Percentiles rank a stretch among this genome's conserved stretches.
These are phyloP conservation scores for Oxyscelio sp. DNA, from an alignment of 2,888 invertebrate species.

Conservation along the genomic window DNA sequence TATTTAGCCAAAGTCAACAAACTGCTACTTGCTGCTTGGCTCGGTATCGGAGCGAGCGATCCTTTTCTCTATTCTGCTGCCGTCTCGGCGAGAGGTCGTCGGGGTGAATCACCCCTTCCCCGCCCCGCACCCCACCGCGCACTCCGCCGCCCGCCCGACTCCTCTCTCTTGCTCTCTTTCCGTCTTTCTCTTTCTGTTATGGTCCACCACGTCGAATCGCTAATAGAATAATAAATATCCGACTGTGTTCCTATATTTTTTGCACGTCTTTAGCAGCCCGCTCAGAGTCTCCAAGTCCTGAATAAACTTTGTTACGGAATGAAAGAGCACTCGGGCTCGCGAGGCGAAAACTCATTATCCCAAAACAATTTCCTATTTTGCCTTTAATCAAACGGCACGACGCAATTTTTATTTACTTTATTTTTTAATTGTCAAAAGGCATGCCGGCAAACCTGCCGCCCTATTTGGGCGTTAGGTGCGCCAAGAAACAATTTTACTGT, in stretches of 20 bases:
- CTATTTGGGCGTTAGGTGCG: no score
- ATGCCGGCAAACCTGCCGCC: no score
- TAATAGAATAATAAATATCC: conserved; percentile 87
- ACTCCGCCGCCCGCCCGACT: no score
- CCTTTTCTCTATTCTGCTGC: no score
- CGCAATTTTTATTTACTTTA: conserved; percentile 12
- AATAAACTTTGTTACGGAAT: conserved; percentile 79
- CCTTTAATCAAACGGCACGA: conserved; percentile 49
- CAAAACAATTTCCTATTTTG: conserved; percentile 56
- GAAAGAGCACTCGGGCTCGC: conserved; percentile 66
- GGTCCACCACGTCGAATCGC: conserved; percentile 78
- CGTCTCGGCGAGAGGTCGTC: no score
- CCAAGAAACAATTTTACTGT: no score
- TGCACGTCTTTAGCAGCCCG: conserved; percentile 74
- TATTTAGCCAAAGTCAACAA: no score
- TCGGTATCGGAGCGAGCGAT: no score
- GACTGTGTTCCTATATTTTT: conserved; percentile 78
- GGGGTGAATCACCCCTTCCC: no score
- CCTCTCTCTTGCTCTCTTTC: conserved; percentile 74
- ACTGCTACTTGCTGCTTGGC: no score
- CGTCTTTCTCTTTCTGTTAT: conserved; percentile 72
- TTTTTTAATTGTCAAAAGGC: no score
- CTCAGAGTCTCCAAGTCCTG: conserved; percentile 76
- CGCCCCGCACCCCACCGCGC: no score
- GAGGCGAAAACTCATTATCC: conserved; percentile 45